These are phyloP conservation scores for Cyprinodon tularosa DNA, from an alignment of 2,113 vertebrate genomes.

Conservation along the genomic window DNA sequence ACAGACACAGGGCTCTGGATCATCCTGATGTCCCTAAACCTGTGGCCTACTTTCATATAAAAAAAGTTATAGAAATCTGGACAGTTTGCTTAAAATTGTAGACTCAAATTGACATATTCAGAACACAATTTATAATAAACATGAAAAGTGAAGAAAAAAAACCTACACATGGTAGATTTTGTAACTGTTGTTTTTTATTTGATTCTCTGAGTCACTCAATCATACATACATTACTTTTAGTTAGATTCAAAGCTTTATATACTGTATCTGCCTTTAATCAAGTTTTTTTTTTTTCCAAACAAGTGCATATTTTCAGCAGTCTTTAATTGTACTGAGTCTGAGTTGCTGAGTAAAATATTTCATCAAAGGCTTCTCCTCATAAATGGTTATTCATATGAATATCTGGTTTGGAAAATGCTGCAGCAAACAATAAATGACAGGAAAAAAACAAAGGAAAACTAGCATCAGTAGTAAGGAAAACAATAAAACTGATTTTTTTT, in stretches of 20 bases:
- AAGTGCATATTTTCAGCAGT: constrained; percentile 26
- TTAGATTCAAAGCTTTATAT: not conserved
- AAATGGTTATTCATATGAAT: constrained; percentile 11
- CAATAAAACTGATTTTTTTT: not conserved
- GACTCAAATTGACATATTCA: not conserved
- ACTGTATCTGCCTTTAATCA: not conserved
- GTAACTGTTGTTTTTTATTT: not conserved
- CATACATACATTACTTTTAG: not conserved
- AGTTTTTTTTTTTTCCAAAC: not conserved
- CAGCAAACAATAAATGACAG: constrained; percentile 22
- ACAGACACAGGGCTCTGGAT: constrained; percentile 25
- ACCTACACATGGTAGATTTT: not conserved
- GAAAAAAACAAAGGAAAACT: not conserved
- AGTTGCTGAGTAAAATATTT: constrained; percentile 32
- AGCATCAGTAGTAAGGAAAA: constrained; percentile 16
- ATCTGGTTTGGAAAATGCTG: constrained; percentile 4
- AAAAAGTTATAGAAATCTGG: constrained; percentile 1
- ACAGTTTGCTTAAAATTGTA: constrained; percentile 8
- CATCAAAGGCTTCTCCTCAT: constrained; percentile 10
- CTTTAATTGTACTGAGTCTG: constrained; percentile 18
- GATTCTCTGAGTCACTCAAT: constrained; percentile 6
- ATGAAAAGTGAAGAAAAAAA: not conserved
- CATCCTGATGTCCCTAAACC: constrained; percentile 36
- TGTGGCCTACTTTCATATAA: constrained; percentile 40
- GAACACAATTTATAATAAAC: not conserved